Percentiles rank a stretch among this genome's conserved stretches.
Evolutionary conservation across 2,797 vertebrate genomes (phyloP).

Genomic region (Sorex maritimensis): DNA sequence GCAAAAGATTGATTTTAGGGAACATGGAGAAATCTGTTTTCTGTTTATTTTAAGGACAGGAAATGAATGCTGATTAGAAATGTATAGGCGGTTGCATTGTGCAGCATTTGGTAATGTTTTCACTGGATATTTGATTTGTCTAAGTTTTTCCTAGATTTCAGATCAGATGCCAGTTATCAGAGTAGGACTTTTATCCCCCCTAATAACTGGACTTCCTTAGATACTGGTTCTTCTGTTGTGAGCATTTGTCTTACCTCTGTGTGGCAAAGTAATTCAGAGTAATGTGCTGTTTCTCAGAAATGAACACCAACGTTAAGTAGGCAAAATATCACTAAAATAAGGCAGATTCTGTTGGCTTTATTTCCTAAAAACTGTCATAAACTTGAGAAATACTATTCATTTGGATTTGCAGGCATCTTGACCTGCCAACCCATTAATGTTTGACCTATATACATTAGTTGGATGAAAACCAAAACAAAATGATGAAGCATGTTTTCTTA

Average conservation of each 20-base stretch:
- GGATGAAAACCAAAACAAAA: too few relatives aligned
- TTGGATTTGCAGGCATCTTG: conserved; percentile 66
- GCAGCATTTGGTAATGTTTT: conserved; percentile 88
- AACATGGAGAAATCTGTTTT: conserved; percentile 92
- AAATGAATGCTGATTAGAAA: conserved; percentile 91
- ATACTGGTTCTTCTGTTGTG: conserved; percentile 54
- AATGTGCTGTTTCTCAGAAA: conserved; percentile 33
- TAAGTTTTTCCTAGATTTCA: conserved; percentile 81
- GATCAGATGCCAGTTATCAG: conserved; percentile 75
- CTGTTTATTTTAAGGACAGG: conserved; percentile 91
- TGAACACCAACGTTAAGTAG: background rate
- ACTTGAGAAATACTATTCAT: conserved; percentile 47
- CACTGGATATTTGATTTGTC: conserved; percentile 83
- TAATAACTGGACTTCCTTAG: conserved; percentile 70
- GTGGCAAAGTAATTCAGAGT: conserved; percentile 54
- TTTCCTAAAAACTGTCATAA: conserved; percentile 60
- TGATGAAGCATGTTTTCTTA: too few relatives aligned
- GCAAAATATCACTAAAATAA: conserved; percentile 16
- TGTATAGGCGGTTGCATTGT: conserved; percentile 82
- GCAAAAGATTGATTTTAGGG: conserved; percentile 91
- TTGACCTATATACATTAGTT: background rate
- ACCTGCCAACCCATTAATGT: conserved; percentile 37
- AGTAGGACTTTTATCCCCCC: conserved; percentile 56
- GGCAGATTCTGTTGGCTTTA: conserved; percentile 55
- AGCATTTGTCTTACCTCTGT: conserved; percentile 46